These are phyloP conservation scores for Cheilosia grossa DNA, from an alignment of 2,888 invertebrate species.

Conservation along the genomic window DNA sequence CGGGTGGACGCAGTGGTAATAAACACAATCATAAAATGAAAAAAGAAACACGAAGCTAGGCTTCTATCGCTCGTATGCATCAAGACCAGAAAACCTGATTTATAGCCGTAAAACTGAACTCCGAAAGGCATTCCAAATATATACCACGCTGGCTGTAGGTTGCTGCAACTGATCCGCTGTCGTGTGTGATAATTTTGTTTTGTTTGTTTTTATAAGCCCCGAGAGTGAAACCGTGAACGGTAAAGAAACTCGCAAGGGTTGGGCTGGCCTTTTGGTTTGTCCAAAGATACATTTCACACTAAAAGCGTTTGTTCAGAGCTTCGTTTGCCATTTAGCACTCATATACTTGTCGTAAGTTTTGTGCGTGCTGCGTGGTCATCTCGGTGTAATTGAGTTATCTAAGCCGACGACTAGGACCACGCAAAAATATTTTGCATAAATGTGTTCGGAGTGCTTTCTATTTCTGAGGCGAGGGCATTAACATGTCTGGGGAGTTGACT, in stretches of 20 bases:
- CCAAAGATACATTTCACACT: slow-evolving; percentile 5
- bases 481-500: slow-evolving; percentile 14
- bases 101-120: neutral
- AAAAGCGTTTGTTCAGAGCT: neutral
- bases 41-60: too few relatives aligned
- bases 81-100: slow-evolving; percentile 17
- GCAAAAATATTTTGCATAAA: slow-evolving; percentile 38
- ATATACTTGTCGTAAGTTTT: neutral
- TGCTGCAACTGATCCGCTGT: slow-evolving; percentile 14
- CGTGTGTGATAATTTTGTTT: slow-evolving; percentile 15
- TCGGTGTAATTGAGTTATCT: slow-evolving; percentile 5
- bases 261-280: slow-evolving; percentile 11
- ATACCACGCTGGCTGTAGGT: neutral
- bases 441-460: slow-evolving; percentile 36
- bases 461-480: slow-evolving; percentile 32
- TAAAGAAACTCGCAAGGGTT: slow-evolving; percentile 23
- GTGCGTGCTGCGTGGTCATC: slow-evolving; percentile 24
- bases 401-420: neutral
- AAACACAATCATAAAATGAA: neutral
- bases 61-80: slow-evolving; percentile 16
- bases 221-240: slow-evolving; percentile 1
- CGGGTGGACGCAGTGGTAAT: neutral
- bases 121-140: too few relatives aligned
- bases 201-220: neutral
- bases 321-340: slow-evolving; percentile 21